Percentiles rank a stretch among this genome's conserved stretches.
Conservation (phyloP, 2,888 invertebrate species). For the Ophion costatus region DNA sequence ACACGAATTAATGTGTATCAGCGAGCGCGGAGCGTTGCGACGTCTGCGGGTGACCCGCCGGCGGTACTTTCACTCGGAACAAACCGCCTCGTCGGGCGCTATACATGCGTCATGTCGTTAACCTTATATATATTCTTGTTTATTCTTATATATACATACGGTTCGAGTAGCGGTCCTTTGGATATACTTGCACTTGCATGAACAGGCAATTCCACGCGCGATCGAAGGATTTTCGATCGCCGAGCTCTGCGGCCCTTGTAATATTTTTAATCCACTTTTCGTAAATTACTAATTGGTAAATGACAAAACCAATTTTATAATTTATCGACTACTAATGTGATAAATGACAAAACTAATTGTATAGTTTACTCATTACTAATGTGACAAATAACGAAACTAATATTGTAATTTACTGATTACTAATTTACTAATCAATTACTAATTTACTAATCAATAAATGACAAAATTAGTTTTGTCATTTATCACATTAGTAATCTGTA, state of each 20-base stretch:
- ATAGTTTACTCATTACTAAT: no score
- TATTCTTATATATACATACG: not conserved
- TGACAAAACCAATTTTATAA: no score
- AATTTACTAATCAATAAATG: no score
- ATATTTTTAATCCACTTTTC: not conserved
- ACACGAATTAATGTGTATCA: constrained; percentile 59
- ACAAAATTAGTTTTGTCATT: no score
- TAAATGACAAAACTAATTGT: no score
- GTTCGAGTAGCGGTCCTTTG: not conserved
- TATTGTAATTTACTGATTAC: no score
- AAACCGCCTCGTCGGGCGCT: constrained; percentile 27
- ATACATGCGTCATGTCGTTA: constrained; percentile 38
- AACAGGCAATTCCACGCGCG: not conserved
- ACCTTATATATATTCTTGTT: constrained; percentile 31
- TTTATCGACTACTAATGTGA: no score
- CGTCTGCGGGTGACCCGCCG: constrained; percentile 47
- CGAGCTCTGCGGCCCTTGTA: not conserved
- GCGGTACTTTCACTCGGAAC: constrained; percentile 62
- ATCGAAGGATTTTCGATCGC: not conserved
- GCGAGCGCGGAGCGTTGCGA: constrained; percentile 35
- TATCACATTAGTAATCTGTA: no score
- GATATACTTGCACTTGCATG: not conserved
- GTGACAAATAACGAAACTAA: no score
- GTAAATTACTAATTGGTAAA: no score
- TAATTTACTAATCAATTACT: no score